Conservation (phyloP, 2,113 vertebrate species). For the Callionymus lyra region DNA sequence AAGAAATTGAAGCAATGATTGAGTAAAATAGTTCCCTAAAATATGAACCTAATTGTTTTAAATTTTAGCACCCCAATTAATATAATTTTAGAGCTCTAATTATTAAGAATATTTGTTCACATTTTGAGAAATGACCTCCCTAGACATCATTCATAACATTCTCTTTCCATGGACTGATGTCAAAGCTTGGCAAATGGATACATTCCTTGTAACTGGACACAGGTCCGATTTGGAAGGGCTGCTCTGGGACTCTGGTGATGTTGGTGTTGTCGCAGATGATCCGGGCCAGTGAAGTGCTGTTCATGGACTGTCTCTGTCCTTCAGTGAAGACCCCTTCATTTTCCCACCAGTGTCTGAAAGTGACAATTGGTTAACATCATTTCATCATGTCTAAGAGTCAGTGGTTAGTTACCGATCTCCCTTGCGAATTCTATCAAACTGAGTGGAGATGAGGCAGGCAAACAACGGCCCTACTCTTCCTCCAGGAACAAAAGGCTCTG, state of each 20-base stretch:
- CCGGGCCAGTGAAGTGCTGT: conserved; percentile 39
- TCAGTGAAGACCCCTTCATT: conserved; percentile 54
- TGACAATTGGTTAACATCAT: not conserved
- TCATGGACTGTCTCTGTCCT: conserved; percentile 38
- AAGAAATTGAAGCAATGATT: too few relatives aligned
- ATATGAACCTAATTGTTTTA: too few relatives aligned
- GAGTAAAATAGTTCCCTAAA: too few relatives aligned
- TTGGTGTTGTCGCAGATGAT: conserved; percentile 70
- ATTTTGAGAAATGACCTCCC: too few relatives aligned
- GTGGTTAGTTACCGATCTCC: conserved; percentile 45
- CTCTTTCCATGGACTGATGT: conserved; percentile 61
- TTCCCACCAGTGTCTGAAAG: conserved; percentile 69
- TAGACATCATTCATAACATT: too few relatives aligned
- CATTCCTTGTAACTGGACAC: conserved; percentile 38
- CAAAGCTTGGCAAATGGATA: conserved; percentile 26
- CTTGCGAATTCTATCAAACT: conserved; percentile 46
- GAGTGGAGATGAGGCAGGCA: conserved; percentile 59
- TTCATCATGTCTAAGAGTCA: not conserved
- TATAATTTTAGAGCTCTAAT: too few relatives aligned
- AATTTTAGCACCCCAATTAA: too few relatives aligned
- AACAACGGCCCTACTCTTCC: conserved; percentile 72
- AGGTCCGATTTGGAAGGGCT: conserved; percentile 43
- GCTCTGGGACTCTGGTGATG: conserved; percentile 47
- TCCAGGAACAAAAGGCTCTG: conserved; percentile 52
- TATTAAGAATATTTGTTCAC: too few relatives aligned